Base-by-base conservation (phyloP, 2,113 vertebrate genomes). In the Gymnocephalus cernua region DNA sequence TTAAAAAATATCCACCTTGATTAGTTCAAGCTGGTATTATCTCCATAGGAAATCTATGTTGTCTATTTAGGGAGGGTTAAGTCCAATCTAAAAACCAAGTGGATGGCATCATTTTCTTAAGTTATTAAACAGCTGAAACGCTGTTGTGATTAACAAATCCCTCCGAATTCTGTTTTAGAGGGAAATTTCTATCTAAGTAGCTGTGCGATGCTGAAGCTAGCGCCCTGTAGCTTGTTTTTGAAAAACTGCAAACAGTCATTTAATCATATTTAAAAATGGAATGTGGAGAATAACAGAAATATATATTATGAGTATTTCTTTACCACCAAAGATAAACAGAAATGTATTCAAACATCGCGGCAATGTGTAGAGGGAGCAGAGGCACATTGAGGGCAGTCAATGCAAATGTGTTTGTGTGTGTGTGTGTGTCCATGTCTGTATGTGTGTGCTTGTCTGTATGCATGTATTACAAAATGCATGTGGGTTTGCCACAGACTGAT, bases 1-100 rank as follows among this genome's bases (percentile, higher is more conserved):
- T 84, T 76, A 16, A 75, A 83, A 84, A 86, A 85, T 68, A 85
- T 78, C 64, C 73, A 84, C 82, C 58, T 64, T 78, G 54, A 88
- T 88, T 80, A 84, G 47, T 70, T 82, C 54, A 80, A 83, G 78
- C 78, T 44, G 78, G 50, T 57, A 19, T 87, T 74, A 65, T 51
- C 82, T 77, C 59, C 13, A 62, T 29, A 69, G 69, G 48, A 88
- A 85, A 89, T 76, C 69, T 67, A 56, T 69, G 50, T 44, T 50
- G 54, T 71, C 48, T 65, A 29, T 62, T 82, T 69, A 62, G 35
- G 6, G 44, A 53, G 25, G 16, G 59, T 74, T 86, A 57, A 79
- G 35, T 74, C n/a, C 29, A 35, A 61, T 45, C 44, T 47, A 38
- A 77, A 75, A 67, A 81, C 35, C 11, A 57, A 74, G 67, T 45